Evolutionary conservation across 2,113 vertebrate species (phyloP).

Genomic region (Rallus limicola): DNA sequence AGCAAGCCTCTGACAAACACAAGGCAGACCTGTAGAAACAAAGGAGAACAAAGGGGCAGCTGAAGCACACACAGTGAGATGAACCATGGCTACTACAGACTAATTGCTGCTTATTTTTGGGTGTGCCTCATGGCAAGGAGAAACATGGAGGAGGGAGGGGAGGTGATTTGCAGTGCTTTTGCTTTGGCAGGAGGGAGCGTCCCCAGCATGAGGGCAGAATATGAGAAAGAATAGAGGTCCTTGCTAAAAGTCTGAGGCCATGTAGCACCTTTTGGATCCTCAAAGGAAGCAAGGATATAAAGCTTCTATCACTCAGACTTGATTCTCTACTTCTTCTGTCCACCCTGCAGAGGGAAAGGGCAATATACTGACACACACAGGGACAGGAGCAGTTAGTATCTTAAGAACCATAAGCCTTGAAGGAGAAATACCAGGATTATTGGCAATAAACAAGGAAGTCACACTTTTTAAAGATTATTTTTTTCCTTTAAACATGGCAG

Average conservation of each 20-base stretch:
- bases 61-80: not conserved
- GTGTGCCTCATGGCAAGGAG: not conserved
- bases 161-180: not conserved
- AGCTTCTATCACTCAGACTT: not conserved
- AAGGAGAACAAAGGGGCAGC: not conserved
- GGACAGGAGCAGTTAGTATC: not conserved
- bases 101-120: not conserved
- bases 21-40: not conserved
- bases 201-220: not conserved
- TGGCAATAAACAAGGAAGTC: not conserved
- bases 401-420: not conserved
- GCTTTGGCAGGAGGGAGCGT: not conserved
- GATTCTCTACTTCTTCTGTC: not conserved
- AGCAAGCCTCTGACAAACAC: not conserved
- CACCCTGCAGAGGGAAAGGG: not conserved
- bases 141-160: not conserved
- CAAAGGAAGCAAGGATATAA: not conserved
- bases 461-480: not conserved
- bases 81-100: not conserved
- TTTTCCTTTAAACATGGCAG: not conserved
- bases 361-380: not conserved
- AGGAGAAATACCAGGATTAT: not conserved
- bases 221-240: not conserved
- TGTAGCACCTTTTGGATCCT: not conserved
- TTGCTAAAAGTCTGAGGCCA: not conserved